Evolutionary conservation across 2,113 vertebrate genomes (phyloP).

Genomic region (Ageneiosus marmoratus): DNA sequence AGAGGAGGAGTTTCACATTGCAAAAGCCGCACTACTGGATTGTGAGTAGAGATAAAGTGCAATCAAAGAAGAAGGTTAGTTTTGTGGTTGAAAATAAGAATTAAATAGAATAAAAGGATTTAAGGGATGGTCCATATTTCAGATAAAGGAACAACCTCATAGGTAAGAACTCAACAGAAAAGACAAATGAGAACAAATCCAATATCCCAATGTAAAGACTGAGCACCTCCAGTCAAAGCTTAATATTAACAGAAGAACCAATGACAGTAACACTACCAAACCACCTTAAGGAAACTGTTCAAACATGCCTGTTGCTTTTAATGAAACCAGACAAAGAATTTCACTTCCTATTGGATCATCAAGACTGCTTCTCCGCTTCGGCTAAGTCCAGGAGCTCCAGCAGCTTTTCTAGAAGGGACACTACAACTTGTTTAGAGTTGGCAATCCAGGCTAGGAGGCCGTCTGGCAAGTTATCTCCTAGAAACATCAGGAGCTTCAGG

Average conservation of each 20-base stretch:
- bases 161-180: neutral
- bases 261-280: slow-evolving; percentile 7
- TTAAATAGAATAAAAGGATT: neutral
- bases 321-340: slow-evolving; percentile 1
- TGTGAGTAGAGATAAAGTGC: neutral
- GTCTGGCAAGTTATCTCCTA: slow-evolving; percentile 71
- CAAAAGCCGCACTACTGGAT: neutral
- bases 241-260: neutral
- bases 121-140: neutral
- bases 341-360: neutral
- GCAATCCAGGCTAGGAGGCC: slow-evolving; percentile 68
- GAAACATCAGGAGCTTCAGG: slow-evolving; percentile 71
- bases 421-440: slow-evolving; percentile 62
- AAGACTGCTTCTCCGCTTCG: slow-evolving; percentile 45
- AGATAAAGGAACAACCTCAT: neutral
- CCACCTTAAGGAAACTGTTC: neutral
- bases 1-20: neutral
- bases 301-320: neutral
- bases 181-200: neutral
- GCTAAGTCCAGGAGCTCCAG: slow-evolving; percentile 62
- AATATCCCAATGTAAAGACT: neutral
- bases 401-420: slow-evolving; percentile 65
- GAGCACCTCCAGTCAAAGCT: neutral
- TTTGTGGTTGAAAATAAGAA: too few relatives aligned
- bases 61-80: neutral